Evolutionary conservation across 2,888 invertebrate genomes (phyloP), one percentile per base, ranked within the genome.

Genomic region (Athripsodes cinereus): DNA sequence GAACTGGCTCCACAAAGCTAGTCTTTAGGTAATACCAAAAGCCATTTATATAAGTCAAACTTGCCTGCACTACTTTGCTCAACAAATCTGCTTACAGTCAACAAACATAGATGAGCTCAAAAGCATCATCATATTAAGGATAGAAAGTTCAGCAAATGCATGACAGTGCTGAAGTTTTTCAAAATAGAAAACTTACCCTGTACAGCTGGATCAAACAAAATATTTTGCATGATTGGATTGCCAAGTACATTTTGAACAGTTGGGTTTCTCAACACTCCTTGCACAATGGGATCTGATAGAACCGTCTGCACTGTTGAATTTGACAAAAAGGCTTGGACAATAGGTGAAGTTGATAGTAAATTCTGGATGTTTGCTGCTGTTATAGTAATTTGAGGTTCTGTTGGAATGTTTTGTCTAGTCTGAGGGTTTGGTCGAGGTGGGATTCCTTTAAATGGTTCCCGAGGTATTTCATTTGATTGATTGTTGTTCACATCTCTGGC

Each of bases 251-350:
- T 53, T 18, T 58, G 59, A 1, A 63, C 60, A 16, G 51, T 57
- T 1, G 63, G 63, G 47, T 60, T 58, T 13, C 31, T 49, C 2
- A 63, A 52, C 8, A 61, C 60, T 20, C 47, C 53, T 44, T 60
- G 61, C 21, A 63, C 59, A 6, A 53, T 44, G 11, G 58, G 52
- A 44, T 63, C 61, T 2, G 57, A 50, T 3, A 63, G 31, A 1
- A 61, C 60, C 5, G 49, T 57, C 40, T 60, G 55, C 0, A 63
- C 57, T 35, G 57, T 61, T 8, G 54, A 48, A 49, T 63, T 61
- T 2, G 56, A 48, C 11, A 61, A 47, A 16, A 60, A 51, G 16
- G 55, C 60, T 47, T 58, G 59, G 21, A 60, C 22, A 5, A 61
- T 58, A 5, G 60, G 57, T 13, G 59, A 59, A 13, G 58, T 26